A percentile compares a stretch with the other conserved stretches of the same genome.
Evolutionary conservation across 2,797 vertebrate species (phyloP).

Genomic region (Ficedula albicollis): DNA sequence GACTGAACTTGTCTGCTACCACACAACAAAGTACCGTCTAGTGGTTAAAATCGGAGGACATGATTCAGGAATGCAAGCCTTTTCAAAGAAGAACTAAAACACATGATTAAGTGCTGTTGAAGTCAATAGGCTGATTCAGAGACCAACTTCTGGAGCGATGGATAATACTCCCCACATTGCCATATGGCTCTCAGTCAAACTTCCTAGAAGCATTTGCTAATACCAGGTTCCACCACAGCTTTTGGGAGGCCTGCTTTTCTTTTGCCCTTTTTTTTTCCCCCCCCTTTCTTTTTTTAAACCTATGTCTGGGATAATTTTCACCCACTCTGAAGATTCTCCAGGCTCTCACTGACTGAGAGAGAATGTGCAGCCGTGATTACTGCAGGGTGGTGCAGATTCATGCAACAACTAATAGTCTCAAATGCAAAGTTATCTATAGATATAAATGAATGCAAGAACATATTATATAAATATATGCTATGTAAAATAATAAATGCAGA

Average conservation of each 20-base stretch:
- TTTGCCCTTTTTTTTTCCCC: neutral
- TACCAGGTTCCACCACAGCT: conserved; percentile 41
- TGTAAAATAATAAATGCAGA: neutral
- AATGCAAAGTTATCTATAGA: neutral
- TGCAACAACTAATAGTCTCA: neutral
- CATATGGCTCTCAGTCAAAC: conserved; percentile 68
- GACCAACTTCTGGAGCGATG: conserved; percentile 54
- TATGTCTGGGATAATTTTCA: conserved; percentile 31
- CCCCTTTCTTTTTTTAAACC: conserved; percentile 9
- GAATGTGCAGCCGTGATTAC: neutral
- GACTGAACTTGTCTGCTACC: conserved; percentile 65
- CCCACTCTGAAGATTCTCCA: conserved; percentile 9
- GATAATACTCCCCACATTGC: conserved; percentile 63
- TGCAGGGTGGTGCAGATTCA: neutral
- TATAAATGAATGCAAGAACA: neutral
- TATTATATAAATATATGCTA: neutral
- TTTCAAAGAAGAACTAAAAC: conserved; percentile 62
- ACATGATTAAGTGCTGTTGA: conserved; percentile 69
- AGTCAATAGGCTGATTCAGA: conserved; percentile 70
- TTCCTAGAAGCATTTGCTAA: conserved; percentile 66
- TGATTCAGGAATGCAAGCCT: conserved; percentile 64
- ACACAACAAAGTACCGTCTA: conserved; percentile 66
- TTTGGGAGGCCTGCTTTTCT: conserved; percentile 54
- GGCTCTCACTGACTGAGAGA: neutral
- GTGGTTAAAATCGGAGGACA: conserved; percentile 64